Evolutionary conservation across 2,797 vertebrate species (phyloP).

Genomic region (Semaprochilodus insignis): DNA sequence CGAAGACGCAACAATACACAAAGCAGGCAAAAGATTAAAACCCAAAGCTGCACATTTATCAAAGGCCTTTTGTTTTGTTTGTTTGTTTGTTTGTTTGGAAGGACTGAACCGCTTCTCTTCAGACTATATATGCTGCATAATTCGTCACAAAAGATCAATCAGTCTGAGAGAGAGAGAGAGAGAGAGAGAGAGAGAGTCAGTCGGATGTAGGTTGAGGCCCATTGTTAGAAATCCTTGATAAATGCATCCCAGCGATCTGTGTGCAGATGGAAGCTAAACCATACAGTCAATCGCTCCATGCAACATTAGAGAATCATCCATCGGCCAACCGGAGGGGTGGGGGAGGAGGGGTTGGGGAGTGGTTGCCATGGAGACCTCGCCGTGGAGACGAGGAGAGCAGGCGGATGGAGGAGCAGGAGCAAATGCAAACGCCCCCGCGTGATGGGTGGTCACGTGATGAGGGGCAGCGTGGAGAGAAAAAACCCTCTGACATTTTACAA

Average conservation of each 20-base stretch:
- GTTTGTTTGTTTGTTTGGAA: conserved; percentile 55
- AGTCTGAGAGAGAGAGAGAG: neutral
- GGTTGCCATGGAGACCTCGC: conserved; percentile 79
- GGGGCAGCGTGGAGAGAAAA: conserved; percentile 63
- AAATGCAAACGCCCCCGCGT: conserved; percentile 70
- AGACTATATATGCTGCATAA: conserved; percentile 39
- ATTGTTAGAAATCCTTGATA: conserved; percentile 75
- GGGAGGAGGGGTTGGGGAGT: conserved; percentile 57
- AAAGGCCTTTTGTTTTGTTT: conserved; percentile 65
- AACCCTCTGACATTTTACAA: conserved; percentile 53
- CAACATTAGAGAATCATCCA: conserved; percentile 68
- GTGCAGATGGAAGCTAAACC: conserved; percentile 68
- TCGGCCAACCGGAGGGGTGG: conserved; percentile 62
- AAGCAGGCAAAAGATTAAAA: conserved; percentile 62
- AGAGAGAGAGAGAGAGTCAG: conserved; percentile 51
- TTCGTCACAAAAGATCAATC: conserved; percentile 23
- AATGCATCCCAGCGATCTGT: conserved; percentile 76
- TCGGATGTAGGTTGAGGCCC: conserved; percentile 41
- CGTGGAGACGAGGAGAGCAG: conserved; percentile 68
- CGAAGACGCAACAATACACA: conserved; percentile 48
- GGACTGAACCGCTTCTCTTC: conserved; percentile 42
- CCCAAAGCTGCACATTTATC: conserved; percentile 75
- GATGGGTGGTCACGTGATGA: conserved; percentile 58
- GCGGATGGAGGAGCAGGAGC: conserved; percentile 60
- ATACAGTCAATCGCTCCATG: conserved; percentile 71